Conservation (phyloP, 2,888 invertebrate species). For the Callyntrura sp. region DNA sequence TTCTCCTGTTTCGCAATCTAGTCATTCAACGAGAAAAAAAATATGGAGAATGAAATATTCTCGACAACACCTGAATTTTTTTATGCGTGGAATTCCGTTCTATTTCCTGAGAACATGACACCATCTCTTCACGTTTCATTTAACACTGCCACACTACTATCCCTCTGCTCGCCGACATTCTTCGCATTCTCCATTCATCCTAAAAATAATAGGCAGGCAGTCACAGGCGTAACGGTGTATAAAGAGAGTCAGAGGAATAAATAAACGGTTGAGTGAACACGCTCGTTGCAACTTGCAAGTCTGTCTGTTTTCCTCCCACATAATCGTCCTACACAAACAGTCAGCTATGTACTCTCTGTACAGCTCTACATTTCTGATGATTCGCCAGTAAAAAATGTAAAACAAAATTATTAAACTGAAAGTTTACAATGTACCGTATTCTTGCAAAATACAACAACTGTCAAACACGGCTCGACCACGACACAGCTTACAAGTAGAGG, state of each 20-base stretch:
- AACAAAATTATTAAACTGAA: no score
- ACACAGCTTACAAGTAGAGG: no score
- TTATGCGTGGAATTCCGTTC: slow-evolving; percentile 4
- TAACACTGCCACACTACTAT: no score
- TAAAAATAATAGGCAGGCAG: background rate
- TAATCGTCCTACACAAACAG: background rate
- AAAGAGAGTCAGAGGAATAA: no score
- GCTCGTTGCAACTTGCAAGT: background rate
- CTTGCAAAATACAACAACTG: no score
- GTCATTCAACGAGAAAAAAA: background rate
- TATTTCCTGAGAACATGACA: background rate
- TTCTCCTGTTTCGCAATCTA: background rate
- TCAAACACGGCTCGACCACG: no score
- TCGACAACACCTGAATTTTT: slow-evolving; percentile 50
- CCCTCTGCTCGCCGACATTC: background rate
- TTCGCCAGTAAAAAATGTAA: no score
- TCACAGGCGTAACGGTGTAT: no score
- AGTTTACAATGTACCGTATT: no score
- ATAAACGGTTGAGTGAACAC: background rate
- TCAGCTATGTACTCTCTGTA: no score
- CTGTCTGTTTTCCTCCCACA: background rate
- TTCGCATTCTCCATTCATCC: slow-evolving; percentile 23
- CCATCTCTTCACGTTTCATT: no score
- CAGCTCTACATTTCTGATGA: no score
- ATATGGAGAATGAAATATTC: background rate